Evolutionary conservation across 2,888 invertebrate species (phyloP), one percentile per base, ranked within the genome.

Genomic region (Campopleginae sp.): DNA sequence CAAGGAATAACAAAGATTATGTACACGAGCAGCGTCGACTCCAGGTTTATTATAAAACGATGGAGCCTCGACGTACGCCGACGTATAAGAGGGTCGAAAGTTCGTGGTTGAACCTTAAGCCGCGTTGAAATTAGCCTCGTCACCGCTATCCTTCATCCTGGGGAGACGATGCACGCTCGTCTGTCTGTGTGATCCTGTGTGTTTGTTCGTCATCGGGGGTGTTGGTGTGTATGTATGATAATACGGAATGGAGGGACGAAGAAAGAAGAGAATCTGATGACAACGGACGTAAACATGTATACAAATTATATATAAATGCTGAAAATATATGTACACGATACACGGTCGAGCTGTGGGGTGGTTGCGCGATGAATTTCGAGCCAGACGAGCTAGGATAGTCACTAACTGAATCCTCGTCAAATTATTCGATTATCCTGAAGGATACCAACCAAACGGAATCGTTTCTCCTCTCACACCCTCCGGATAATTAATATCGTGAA

Each of bases 401-500:
- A 81, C 84, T 88, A 88, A 87, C 88, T 79, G 81, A 86, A 87
- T 88, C 84, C 88, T 82, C 80, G 82, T 77, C 83, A 86, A 89
- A 89, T 89, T 86, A 88, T 89, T 89, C 87, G 87, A 89, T 89
- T 89, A 89, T 86, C 85, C 54, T 58, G 46, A 71, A 78, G 75
- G 78, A 86, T 66, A 46, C 84, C 76, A 42, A 78, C 74, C 72
- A 76, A 71, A 58, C 74, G 70, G 85, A 87, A 86, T 84, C 80
- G 80, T 78, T 65, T 77, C 77, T 66, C 86, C 78, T 84, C 68
- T 63, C 83, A 61, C 86, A 75, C 80, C 81, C 82, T 74, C 70
- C 75, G 78, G 87, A 90, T 90, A 89, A 90, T 90, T 89, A 89
- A 90, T 89, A 88, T 89, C 82, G 79, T 82, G 72, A 72, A 76